Evolutionary conservation across 2,888 invertebrate species (phyloP).

Genomic region (Matsumyia berberina): DNA sequence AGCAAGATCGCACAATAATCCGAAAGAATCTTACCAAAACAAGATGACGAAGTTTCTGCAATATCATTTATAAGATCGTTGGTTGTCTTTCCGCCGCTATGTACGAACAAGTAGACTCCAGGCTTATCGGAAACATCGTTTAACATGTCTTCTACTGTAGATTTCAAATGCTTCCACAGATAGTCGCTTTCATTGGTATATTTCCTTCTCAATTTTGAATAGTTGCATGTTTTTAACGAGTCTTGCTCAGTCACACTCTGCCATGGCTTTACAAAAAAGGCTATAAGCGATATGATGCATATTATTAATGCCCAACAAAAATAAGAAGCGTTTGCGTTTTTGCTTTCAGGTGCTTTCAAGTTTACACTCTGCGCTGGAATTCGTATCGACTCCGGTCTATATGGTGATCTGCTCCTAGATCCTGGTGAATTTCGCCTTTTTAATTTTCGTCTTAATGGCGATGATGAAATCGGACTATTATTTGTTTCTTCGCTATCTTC

Average conservation of each 20-base stretch:
- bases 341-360: too few relatives aligned
- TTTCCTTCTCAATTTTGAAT: constrained; percentile 64
- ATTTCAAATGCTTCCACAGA: constrained; percentile 78
- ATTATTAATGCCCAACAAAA: too few relatives aligned
- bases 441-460: background rate
- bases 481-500: background rate
- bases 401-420: background rate
- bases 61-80: constrained; percentile 78
- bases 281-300: too few relatives aligned
- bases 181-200: constrained; percentile 77
- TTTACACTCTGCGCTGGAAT: background rate
- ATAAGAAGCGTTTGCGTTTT: too few relatives aligned
- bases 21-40: constrained; percentile 79
- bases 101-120: constrained; percentile 80
- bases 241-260: too few relatives aligned
- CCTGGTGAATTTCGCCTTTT: background rate
- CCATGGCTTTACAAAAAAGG: too few relatives aligned
- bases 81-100: constrained; percentile 69
- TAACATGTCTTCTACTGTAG: constrained; percentile 79
- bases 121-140: constrained; percentile 78
- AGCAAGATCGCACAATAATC: too few relatives aligned
- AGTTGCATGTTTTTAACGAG: constrained; percentile 79
- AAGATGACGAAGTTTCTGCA: constrained; percentile 78
- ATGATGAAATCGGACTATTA: background rate
- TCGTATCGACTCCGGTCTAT: background rate